A percentile compares a stretch with the other conserved stretches of the same genome.
Evolutionary conservation across 2,888 invertebrate genomes (phyloP).

Genomic region (Tethea ocularis): DNA sequence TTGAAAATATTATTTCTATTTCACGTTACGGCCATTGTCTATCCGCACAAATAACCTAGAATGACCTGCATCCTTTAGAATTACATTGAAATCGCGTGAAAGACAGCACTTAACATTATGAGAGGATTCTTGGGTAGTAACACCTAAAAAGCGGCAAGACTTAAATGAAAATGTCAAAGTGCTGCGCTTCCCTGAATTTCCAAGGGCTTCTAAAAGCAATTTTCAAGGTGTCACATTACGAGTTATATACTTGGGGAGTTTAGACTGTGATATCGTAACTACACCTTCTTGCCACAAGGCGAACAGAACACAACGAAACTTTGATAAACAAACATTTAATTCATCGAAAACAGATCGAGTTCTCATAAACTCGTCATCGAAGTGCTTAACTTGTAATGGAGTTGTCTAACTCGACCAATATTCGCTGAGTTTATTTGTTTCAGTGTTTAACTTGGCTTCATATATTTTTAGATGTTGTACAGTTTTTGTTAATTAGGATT

Average conservation of each 20-base stretch:
- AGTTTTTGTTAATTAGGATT: neutral
- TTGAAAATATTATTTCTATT: neutral
- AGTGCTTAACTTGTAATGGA: neutral
- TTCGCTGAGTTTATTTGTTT: neutral
- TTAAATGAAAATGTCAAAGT: neutral
- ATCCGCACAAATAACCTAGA: neutral
- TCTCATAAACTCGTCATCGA: neutral
- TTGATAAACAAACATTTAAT: conserved; percentile 3
- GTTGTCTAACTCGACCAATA: neutral
- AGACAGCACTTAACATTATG: neutral
- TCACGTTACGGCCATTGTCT: neutral
- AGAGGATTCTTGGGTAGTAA: neutral
- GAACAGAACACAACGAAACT: neutral
- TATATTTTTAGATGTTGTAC: no score
- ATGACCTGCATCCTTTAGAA: neutral
- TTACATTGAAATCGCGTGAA: neutral
- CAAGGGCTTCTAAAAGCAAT: neutral
- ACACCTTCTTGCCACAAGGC: neutral
- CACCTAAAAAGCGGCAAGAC: neutral
- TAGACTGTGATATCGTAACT: neutral
- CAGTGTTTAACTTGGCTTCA: neutral
- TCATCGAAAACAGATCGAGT: neutral
- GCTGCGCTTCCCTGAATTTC: neutral
- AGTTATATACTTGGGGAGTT: neutral
- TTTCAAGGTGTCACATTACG: conserved; percentile 2